These are phyloP conservation scores for Leptopilina myrica DNA, from an alignment of 2,888 invertebrate genomes.

Conservation along the genomic window DNA sequence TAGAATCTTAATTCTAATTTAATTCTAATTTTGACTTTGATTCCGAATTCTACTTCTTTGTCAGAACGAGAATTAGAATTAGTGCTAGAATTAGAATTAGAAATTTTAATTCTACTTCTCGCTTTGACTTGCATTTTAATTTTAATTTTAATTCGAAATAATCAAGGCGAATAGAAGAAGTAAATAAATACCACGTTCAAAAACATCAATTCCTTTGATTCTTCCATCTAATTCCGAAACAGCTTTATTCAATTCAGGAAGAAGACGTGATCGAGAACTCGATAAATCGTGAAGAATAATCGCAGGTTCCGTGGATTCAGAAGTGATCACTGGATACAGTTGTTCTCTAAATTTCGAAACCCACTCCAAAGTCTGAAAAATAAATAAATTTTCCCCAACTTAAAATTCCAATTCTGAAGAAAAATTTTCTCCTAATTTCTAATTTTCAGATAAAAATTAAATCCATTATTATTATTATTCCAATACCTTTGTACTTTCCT, in stretches of 20 bases:
- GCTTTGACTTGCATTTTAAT: too few relatives aligned
- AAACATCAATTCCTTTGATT: conserved; percentile 82
- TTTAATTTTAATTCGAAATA: too few relatives aligned
- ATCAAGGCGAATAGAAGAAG: conserved; percentile 15
- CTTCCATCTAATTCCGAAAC: conserved; percentile 83
- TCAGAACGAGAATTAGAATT: too few relatives aligned
- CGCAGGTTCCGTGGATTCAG: conserved; percentile 80
- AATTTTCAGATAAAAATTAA: too few relatives aligned
- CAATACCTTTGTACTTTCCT: conserved; percentile 69
- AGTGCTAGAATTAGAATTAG: too few relatives aligned
- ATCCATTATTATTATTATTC: too few relatives aligned
- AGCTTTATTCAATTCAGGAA: conserved; percentile 81
- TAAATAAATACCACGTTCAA: conserved; percentile 79
- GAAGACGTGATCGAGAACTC: conserved; percentile 79
- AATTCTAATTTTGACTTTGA: too few relatives aligned
- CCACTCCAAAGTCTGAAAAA: conserved; percentile 81
- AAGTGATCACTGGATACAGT: conserved; percentile 86
- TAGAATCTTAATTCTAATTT: too few relatives aligned
- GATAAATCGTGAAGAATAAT: conserved; percentile 80
- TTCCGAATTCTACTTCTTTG: too few relatives aligned
- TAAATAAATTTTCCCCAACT: conserved; percentile 38
- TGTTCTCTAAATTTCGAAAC: conserved; percentile 84
- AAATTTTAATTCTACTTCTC: too few relatives aligned
- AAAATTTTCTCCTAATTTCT: background rate
- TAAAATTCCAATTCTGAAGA: conserved; percentile 1